Evolutionary conservation across 2,888 invertebrate genomes (phyloP).

Genomic region (Trichopria drosophilae): DNA sequence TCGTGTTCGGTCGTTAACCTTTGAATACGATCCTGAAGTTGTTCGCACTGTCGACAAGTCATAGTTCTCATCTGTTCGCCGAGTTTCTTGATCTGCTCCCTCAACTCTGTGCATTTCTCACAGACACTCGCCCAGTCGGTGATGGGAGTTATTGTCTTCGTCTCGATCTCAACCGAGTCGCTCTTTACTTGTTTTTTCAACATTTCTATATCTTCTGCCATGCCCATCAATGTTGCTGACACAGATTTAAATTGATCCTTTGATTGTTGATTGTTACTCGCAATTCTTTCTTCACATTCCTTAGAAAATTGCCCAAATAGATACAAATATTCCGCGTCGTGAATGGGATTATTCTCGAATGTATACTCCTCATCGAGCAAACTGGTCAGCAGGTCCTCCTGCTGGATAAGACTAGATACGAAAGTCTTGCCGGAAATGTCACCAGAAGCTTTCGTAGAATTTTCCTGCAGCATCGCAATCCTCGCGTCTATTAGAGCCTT

Average conservation of each 20-base stretch:
- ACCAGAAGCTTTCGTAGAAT: conserved; percentile 36
- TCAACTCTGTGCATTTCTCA: conserved; percentile 63
- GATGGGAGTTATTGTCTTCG: conserved; percentile 4
- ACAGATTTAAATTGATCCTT: conserved; percentile 46
- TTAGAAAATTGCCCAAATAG: conserved; percentile 67
- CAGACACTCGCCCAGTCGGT: conserved; percentile 62
- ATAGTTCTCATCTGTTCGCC: conserved; percentile 46
- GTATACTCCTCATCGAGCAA: conserved; percentile 41
- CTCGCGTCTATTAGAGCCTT: conserved; percentile 78
- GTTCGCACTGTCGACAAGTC: conserved; percentile 60
- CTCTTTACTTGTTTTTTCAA: conserved; percentile 46
- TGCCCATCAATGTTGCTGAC: conserved; percentile 48
- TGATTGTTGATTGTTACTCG: conserved; percentile 37
- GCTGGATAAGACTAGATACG: conserved; percentile 52
- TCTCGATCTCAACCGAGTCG: conserved; percentile 23
- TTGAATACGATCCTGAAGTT: conserved; percentile 59
- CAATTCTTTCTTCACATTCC: conserved; percentile 60
- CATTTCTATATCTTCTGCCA: conserved; percentile 54
- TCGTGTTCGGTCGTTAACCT: conserved; percentile 56
- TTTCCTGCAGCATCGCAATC: conserved; percentile 68
- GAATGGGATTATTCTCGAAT: conserved; percentile 59
- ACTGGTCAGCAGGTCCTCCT: conserved; percentile 48
- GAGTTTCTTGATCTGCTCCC: conserved; percentile 62
- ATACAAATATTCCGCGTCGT: conserved; percentile 70
- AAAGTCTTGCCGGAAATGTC: conserved; percentile 46